Evolutionary conservation across 2,797 vertebrate genomes (phyloP).

Genomic region (Forpus xanthops): DNA sequence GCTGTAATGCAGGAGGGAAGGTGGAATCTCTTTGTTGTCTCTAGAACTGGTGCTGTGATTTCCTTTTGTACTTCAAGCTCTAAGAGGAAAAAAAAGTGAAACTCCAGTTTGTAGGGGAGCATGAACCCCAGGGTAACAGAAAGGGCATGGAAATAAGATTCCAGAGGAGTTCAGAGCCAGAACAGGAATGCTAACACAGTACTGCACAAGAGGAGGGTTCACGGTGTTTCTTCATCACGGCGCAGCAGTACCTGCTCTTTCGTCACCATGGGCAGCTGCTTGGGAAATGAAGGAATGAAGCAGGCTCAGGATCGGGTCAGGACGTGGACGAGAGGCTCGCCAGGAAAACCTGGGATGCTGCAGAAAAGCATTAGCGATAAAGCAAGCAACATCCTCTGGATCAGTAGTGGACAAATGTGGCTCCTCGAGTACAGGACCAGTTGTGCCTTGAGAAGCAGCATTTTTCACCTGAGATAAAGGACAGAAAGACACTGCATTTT

Average conservation of each 20-base stretch:
- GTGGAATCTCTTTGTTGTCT: neutral
- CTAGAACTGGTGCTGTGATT: neutral
- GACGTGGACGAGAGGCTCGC: neutral
- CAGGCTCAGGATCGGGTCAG: neutral
- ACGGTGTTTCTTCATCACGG: neutral
- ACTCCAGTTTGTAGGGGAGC: neutral
- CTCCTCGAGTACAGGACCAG: neutral
- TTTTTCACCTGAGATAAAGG: neutral
- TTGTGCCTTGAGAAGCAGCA: neutral
- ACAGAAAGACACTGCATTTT: neutral
- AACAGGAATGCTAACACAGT: neutral
- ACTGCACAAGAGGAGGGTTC: neutral
- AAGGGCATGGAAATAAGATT: neutral
- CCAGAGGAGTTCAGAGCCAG: neutral
- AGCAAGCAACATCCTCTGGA: neutral
- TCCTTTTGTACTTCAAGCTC: neutral
- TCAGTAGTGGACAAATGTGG: accelerated
- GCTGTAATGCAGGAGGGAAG: neutral
- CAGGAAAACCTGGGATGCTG: neutral
- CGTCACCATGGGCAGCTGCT: neutral
- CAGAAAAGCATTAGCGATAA: neutral
- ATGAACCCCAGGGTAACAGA: neutral
- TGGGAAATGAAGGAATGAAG: neutral
- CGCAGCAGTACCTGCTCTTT: constrained; percentile 28
- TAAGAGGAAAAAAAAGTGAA: neutral